Evolutionary conservation across 2,888 invertebrate genomes (phyloP), one percentile per base, ranked within the genome.

Genomic region (Noctua fimbriata): DNA sequence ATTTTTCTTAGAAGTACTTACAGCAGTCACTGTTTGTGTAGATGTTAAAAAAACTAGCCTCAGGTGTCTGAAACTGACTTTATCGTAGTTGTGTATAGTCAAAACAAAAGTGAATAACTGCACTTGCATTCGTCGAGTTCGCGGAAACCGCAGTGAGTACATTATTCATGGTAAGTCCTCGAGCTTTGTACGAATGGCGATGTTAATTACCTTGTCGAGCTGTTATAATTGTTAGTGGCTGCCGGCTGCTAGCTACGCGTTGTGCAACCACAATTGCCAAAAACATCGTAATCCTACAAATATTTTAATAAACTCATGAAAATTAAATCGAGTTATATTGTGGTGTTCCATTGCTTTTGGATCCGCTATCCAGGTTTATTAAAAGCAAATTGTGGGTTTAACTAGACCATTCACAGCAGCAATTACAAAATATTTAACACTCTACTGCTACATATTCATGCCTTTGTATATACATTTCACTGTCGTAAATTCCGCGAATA

Each of bases 151-250:
- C 69, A 71, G 70, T 70, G 75, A 78, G 80, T 82, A 70, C 66
- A 81, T 78, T 79, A 83, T 80, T 82, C 81, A 79, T 76, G 47
- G 73, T 79, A 79, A 78, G 70, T 75, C 78, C 58, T 71, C 41
- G 47, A 76, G 84, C 82, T 81, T 78, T 52, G 47, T 80, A 81
- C 76, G 66, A 81, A 81, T 65, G 55, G 79, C 76, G n/a, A 75
- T 82, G 75, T 82, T 85, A 88, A 88, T 87, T 85, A 80, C 79
- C 76, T 49, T 69, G 81, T 75, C 73, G 76, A 84, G 66, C 77
- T 60, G 65, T 79, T 78, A 79, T 87, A 87, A 88, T 83, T 82
- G 73, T 83, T 73, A 74, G 82, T 83, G 70, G 72, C 72, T 79
- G 81, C 47, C 73, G 67, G 69, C n/a, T 49, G 67, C 58, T 49